phyloP scores from a whole-genome alignment of 1,140 invertebrate species.

The Nilaparvata lugens region DNA sequence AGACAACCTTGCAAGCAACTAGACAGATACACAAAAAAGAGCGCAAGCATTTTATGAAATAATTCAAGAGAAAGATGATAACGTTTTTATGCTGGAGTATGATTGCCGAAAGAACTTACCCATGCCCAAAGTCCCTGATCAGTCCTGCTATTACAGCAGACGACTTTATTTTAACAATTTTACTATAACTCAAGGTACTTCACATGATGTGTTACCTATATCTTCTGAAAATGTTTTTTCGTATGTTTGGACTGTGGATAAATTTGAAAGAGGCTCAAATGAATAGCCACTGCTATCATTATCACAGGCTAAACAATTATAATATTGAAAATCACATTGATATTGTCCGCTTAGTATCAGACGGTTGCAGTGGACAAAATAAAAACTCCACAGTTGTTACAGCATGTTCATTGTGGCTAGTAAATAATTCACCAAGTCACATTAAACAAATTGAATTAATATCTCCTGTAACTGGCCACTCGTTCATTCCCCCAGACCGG shows the following conservation, averaged over 20 bases:
- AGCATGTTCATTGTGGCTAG: constrained; percentile 13
- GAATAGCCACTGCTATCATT: constrained; percentile 28
- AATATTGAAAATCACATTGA: constrained; percentile 14
- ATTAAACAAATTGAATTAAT: constrained; percentile 23
- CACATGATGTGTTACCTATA: constrained; percentile 22
- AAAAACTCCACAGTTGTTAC: constrained; percentile 29
- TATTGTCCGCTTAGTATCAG: constrained; percentile 24
- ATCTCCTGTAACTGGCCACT: constrained; percentile 27
- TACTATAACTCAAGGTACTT: constrained; percentile 25
- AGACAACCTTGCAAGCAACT: no score
- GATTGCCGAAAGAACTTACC: constrained; percentile 35
- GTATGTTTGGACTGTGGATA: constrained; percentile 30
- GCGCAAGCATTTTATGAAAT: no score
- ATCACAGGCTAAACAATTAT: constrained; percentile 24
- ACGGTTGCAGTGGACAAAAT: constrained; percentile 29
- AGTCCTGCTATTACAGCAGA: constrained; percentile 32
- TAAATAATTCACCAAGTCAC: constrained; percentile 17
- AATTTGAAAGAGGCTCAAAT: constrained; percentile 28
- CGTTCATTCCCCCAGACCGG: constrained; percentile 28
- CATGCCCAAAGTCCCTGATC: constrained; percentile 29
- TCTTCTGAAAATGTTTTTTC: constrained; percentile 25
- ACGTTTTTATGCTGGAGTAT: background rate
- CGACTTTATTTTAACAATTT: constrained; percentile 29
- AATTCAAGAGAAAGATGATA: no score
- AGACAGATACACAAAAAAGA: no score